Conservation (phyloP, 2,888 invertebrate species). For the Limenitis camilla region DNA sequence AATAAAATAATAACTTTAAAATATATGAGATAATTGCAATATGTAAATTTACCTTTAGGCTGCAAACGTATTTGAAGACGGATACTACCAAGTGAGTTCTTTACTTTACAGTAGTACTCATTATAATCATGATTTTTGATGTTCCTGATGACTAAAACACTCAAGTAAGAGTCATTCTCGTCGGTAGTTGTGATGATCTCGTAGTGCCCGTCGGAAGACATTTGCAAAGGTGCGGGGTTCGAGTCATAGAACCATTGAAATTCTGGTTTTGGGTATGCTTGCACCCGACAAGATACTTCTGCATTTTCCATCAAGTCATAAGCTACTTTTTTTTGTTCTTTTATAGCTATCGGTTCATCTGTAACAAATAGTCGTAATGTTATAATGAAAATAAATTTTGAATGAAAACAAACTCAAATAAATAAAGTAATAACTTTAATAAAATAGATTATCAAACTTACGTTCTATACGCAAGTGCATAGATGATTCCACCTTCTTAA, state of each 20-base stretch:
- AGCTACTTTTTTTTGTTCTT: slow-evolving; percentile 91
- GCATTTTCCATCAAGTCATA: slow-evolving; percentile 89
- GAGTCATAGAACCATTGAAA: slow-evolving; percentile 93
- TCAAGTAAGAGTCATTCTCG: slow-evolving; percentile 89
- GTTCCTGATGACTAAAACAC: slow-evolving; percentile 81
- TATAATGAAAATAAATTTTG: background rate
- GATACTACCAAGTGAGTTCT: slow-evolving; percentile 86
- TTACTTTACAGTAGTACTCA: slow-evolving; percentile 91
- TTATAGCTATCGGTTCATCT: slow-evolving; percentile 90
- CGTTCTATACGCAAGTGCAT: slow-evolving; percentile 94
- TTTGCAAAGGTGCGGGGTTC: slow-evolving; percentile 82
- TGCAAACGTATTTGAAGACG: slow-evolving; percentile 85
- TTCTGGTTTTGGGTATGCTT: slow-evolving; percentile 93
- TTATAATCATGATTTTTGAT: slow-evolving; percentile 91
- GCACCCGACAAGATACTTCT: slow-evolving; percentile 89
- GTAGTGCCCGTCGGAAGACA: slow-evolving; percentile 89
- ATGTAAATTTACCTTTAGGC: slow-evolving; percentile 77
- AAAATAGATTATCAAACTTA: slow-evolving; percentile 57
- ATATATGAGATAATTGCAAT: no score
- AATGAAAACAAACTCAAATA: background rate
- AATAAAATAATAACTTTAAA: no score
- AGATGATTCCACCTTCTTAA: slow-evolving; percentile 88
- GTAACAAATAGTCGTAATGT: no score
- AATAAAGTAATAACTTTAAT: background rate
- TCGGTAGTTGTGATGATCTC: slow-evolving; percentile 87